Percentiles rank a stretch among this genome's conserved stretches.
phyloP scores from a whole-genome alignment of 2,113 vertebrate species.

The Mohoua ochrocephala region DNA sequence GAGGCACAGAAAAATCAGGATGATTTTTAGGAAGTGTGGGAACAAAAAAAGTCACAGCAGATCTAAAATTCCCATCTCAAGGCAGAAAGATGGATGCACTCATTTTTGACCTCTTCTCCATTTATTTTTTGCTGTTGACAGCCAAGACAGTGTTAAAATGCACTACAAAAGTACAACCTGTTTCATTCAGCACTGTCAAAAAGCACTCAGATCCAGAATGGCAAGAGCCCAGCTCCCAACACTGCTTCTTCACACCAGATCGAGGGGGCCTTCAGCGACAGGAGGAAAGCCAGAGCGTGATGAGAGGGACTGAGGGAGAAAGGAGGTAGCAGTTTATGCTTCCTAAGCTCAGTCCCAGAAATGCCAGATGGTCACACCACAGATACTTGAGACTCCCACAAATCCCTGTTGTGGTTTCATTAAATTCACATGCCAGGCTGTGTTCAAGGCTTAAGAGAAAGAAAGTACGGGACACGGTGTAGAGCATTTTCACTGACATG shows the following conservation, averaged over 20 bases:
- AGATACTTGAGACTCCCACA: neutral
- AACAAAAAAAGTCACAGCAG: neutral
- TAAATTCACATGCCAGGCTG: neutral
- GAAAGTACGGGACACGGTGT: accelerated
- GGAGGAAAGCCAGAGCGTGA: neutral
- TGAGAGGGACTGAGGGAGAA: neutral
- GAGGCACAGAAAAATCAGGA: neutral
- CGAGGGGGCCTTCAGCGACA: neutral
- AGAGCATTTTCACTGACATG: neutral
- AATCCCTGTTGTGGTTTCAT: neutral
- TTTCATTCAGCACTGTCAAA: neutral
- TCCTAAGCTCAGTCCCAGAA: neutral
- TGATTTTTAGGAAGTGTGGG: neutral
- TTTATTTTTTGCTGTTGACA: neutral
- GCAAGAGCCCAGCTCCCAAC: neutral
- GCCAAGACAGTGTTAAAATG: neutral
- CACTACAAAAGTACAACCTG: neutral
- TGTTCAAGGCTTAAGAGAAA: neutral
- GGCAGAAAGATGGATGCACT: neutral
- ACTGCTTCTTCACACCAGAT: neutral
- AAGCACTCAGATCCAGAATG: neutral
- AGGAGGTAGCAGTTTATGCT: neutral
- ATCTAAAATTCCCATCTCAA: neutral
- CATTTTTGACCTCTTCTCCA: neutral
- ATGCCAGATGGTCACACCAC: neutral